Percentiles rank a stretch among this genome's conserved stretches.
Conservation (phyloP, 2,888 invertebrate species). For the Oxycera nigricornis region DNA sequence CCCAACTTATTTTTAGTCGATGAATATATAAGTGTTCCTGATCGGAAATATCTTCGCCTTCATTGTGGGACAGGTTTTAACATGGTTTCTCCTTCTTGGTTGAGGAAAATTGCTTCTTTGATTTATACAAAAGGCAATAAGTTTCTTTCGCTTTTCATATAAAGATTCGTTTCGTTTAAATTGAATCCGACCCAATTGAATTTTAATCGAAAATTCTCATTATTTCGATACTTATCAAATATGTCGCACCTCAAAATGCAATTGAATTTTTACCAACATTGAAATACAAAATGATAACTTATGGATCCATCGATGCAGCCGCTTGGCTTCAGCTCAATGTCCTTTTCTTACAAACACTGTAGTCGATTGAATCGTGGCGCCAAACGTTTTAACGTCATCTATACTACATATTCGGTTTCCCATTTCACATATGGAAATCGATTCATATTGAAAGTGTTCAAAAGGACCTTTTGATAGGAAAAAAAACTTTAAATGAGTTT, state of each 20-base stretch:
- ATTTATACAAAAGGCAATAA: too few species aligned
- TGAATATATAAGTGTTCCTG: too few species aligned
- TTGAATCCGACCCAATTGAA: too few species aligned
- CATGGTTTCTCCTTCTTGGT: too few species aligned
- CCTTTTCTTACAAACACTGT: constrained; percentile 24
- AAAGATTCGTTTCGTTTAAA: too few species aligned
- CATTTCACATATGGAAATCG: constrained; percentile 24
- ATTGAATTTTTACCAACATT: background rate
- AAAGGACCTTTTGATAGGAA: constrained; percentile 1
- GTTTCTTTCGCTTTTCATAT: too few species aligned
- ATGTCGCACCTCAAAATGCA: background rate
- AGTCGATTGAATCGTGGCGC: constrained; percentile 31
- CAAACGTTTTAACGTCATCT: constrained; percentile 29
- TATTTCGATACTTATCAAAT: background rate
- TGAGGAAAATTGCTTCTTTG: too few species aligned
- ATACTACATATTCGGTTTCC: constrained; percentile 22
- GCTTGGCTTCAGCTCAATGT: constrained; percentile 30
- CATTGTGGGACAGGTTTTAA: too few species aligned
- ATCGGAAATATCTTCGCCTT: too few species aligned
- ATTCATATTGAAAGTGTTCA: constrained; percentile 22
- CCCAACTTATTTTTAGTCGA: too few species aligned
- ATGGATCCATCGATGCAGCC: constrained; percentile 14
- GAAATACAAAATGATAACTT: constrained; percentile 12
- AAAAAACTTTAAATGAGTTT: background rate
- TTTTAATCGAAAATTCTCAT: too few species aligned